phyloP scores from a whole-genome alignment of 2,113 vertebrate species.

The Tichodroma muraria region DNA sequence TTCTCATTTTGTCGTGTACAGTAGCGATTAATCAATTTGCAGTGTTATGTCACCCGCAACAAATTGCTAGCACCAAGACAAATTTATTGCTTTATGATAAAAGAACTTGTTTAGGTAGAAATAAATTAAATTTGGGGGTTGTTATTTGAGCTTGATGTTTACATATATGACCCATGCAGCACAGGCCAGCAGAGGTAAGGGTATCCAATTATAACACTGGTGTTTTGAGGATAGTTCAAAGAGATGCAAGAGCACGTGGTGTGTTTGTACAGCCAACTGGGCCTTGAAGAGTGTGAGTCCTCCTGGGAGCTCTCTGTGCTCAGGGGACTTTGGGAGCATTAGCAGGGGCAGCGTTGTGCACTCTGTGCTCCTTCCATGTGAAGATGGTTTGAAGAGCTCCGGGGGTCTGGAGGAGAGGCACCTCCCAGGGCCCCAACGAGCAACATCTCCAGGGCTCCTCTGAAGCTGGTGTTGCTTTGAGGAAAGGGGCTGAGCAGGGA shows the following conservation, averaged over 20 bases:
- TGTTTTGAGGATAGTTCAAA: constrained; percentile 28
- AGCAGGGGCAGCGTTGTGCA: background rate
- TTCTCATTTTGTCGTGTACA: constrained; percentile 84
- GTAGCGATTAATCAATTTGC: constrained; percentile 88
- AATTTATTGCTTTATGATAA: constrained; percentile 91
- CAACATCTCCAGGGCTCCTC: background rate
- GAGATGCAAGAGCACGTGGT: background rate
- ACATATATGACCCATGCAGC: constrained; percentile 66
- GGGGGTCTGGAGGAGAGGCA: background rate
- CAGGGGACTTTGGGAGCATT: background rate
- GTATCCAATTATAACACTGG: constrained; percentile 42
- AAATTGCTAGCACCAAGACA: constrained; percentile 86
- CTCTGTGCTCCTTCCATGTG: background rate
- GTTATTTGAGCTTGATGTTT: constrained; percentile 75
- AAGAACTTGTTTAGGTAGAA: constrained; percentile 87
- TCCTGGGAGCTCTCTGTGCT: background rate
- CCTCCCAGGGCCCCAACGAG: background rate
- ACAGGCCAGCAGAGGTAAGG: constrained; percentile 40
- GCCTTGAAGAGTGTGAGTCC: background rate
- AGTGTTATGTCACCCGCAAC: constrained; percentile 85
- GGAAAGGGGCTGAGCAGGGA: background rate
- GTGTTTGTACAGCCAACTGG: constrained; percentile 12
- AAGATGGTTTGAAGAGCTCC: background rate
- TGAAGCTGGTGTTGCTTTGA: background rate
- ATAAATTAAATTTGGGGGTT: constrained; percentile 83